Evolutionary conservation across 2,113 vertebrate genomes (phyloP).

Genomic region (Protomyctophum bolini): DNA sequence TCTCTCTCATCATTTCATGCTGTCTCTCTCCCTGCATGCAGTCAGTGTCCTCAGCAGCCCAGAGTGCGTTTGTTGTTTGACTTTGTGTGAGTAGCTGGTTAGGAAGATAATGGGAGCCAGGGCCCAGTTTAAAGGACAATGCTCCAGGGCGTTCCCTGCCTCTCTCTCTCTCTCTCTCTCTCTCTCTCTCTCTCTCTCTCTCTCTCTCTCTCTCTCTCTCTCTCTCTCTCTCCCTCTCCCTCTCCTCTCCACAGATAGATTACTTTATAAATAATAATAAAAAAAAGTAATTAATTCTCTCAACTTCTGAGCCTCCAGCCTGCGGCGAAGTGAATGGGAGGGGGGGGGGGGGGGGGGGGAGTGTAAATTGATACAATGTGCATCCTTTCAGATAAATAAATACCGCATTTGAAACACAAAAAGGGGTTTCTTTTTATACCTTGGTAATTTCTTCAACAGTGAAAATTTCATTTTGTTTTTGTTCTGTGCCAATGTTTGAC

Average conservation of each 20-base stretch:
- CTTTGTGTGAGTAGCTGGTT: conserved; percentile 73
- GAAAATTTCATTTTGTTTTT: conserved; percentile 74
- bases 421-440: conserved; percentile 74
- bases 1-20: conserved; percentile 7
- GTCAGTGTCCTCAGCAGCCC: conserved; percentile 59
- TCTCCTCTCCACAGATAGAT: conserved; percentile 75
- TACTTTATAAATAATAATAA: conserved; percentile 86
- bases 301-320: conserved; percentile 92
- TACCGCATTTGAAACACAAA: conserved; percentile 78
- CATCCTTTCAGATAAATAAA: conserved; percentile 98
- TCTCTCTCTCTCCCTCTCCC: conserved; percentile 7
- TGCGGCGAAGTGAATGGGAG: conserved; percentile 83
- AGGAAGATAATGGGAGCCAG: conserved; percentile 81
- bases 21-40: conserved; percentile 38
- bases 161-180: conserved; percentile 28
- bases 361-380: conserved; percentile 94
- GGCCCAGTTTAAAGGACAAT: conserved; percentile 82
- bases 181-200: conserved; percentile 27
- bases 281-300: conserved; percentile 99
- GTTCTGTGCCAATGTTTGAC: conserved; percentile 70
- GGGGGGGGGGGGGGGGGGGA: conserved; percentile 82
- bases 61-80: conserved; percentile 73
- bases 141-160: conserved; percentile 73
- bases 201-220: conserved; percentile 4
- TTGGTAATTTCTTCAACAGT: conserved; percentile 73